Percentiles rank a stretch among this genome's conserved stretches.
Conservation (phyloP, 2,888 invertebrate genomes). For the Drosophila suboccidentalis region DNA sequence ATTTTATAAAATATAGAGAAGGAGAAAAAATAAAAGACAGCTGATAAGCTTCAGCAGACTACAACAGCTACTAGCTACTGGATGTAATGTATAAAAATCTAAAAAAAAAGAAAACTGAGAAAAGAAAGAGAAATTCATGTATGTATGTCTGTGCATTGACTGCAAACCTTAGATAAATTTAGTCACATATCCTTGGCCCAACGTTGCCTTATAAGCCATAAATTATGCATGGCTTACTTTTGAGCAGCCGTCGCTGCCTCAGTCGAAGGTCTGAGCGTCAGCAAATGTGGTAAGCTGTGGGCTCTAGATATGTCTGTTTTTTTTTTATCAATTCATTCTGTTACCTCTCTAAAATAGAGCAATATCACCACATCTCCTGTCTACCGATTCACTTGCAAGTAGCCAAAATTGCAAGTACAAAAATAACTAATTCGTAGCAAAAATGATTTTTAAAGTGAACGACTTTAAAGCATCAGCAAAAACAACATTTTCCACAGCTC, state of each 20-base stretch:
- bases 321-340: slow-evolving; percentile 5
- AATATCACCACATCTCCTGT: slow-evolving; percentile 23
- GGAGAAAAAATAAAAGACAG: slow-evolving; percentile 54
- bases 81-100: slow-evolving; percentile 35
- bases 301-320: background rate
- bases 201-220: slow-evolving; percentile 63
- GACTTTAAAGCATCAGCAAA: slow-evolving; percentile 1
- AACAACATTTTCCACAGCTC: background rate
- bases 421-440: slow-evolving; percentile 2
- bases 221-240: slow-evolving; percentile 81
- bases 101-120: slow-evolving; percentile 22
- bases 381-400: background rate
- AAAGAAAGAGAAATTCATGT: slow-evolving; percentile 41
- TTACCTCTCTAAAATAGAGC: slow-evolving; percentile 1
- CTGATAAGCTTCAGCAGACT: slow-evolving; percentile 70
- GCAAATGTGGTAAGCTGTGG: slow-evolving; percentile 13
- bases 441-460: background rate
- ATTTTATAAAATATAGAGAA: slow-evolving; percentile 16
- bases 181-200: slow-evolving; percentile 53
- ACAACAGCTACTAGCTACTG: slow-evolving; percentile 11
- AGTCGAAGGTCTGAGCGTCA: slow-evolving; percentile 26
- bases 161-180: slow-evolving; percentile 72
- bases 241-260: slow-evolving; percentile 49
- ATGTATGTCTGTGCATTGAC: slow-evolving; percentile 46
- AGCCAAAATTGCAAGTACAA: background rate